These are phyloP conservation scores for Syritta pipiens DNA, from an alignment of 2,888 invertebrate species.

Conservation along the genomic window DNA sequence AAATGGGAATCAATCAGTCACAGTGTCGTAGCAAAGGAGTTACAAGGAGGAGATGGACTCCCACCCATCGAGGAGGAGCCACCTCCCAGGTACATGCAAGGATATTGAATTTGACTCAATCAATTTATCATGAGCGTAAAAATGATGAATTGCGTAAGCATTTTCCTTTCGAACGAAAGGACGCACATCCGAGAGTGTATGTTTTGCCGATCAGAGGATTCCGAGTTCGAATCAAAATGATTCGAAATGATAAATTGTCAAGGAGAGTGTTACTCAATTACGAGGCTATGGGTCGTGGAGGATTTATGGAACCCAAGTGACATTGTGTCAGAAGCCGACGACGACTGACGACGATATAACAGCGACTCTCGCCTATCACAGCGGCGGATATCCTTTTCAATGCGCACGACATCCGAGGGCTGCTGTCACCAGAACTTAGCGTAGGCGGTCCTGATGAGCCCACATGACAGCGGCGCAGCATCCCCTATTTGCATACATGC, in stretches of 20 bases:
- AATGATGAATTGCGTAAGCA: slow-evolving; percentile 48
- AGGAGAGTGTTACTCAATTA: slow-evolving; percentile 49
- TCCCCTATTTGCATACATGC: not conserved
- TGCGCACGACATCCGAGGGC: not conserved
- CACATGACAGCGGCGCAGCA: not conserved
- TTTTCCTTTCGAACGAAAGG: not conserved
- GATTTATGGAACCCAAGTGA: slow-evolving; percentile 23
- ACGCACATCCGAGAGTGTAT: not conserved
- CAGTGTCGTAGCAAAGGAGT: slow-evolving; percentile 32
- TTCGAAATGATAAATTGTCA: slow-evolving; percentile 54
- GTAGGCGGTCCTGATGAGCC: slow-evolving; percentile 14
- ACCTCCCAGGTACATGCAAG: slow-evolving; percentile 28
- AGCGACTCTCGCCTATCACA: not conserved
- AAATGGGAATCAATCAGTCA: slow-evolving; percentile 65
- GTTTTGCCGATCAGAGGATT: not conserved
- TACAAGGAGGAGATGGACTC: slow-evolving; percentile 2
- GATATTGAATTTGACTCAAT: slow-evolving; percentile 60
- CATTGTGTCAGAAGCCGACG: slow-evolving; percentile 29
- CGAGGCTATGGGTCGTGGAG: slow-evolving; percentile 19
- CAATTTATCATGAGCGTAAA: slow-evolving; percentile 60
- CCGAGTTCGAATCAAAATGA: slow-evolving; percentile 41
- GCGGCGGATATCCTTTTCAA: slow-evolving; percentile 18
- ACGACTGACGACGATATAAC: too few relatives aligned
- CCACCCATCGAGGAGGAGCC: slow-evolving; percentile 6
- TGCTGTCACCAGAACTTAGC: slow-evolving; percentile 13